phyloP scores from a whole-genome alignment of 2,888 invertebrate species.

The Epistrophella euchroma region DNA sequence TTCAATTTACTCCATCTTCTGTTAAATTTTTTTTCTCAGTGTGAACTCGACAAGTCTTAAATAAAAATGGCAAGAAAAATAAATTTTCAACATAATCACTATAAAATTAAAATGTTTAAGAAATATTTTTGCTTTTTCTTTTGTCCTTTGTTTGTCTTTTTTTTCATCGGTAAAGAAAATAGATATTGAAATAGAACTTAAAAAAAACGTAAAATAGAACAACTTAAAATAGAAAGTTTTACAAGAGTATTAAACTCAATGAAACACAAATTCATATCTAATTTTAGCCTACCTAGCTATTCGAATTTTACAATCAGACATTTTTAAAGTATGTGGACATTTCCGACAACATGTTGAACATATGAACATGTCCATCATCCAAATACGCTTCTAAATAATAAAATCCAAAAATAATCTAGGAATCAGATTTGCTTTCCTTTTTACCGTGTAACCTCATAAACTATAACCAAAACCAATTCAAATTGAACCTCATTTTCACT shows the following conservation, averaged over 20 bases:
- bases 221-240: slow-evolving; percentile 2
- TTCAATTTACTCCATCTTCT: too few species aligned
- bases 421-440: slow-evolving; percentile 39
- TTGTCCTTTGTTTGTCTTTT: slow-evolving; percentile 4
- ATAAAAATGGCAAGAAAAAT: neutral
- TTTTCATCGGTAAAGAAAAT: neutral
- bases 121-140: neutral
- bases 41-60: neutral
- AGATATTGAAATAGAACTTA: neutral
- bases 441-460: slow-evolving; percentile 67
- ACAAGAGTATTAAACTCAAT: neutral
- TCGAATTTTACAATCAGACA: neutral
- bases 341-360: slow-evolving; percentile 34
- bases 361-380: slow-evolving; percentile 13
- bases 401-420: slow-evolving; percentile 31
- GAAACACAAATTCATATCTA: neutral
- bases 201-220: neutral
- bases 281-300: neutral
- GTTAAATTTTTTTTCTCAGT: neutral
- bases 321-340: slow-evolving; percentile 47
- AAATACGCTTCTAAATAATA: slow-evolving; percentile 20
- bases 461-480: slow-evolving; percentile 11
- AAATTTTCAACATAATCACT: neutral
- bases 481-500: slow-evolving; percentile 51
- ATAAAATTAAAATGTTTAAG: neutral